Evolutionary conservation across 2,113 vertebrate species (phyloP), one percentile per base, ranked within the genome.

Genomic region (Nycticebus coucang): DNA sequence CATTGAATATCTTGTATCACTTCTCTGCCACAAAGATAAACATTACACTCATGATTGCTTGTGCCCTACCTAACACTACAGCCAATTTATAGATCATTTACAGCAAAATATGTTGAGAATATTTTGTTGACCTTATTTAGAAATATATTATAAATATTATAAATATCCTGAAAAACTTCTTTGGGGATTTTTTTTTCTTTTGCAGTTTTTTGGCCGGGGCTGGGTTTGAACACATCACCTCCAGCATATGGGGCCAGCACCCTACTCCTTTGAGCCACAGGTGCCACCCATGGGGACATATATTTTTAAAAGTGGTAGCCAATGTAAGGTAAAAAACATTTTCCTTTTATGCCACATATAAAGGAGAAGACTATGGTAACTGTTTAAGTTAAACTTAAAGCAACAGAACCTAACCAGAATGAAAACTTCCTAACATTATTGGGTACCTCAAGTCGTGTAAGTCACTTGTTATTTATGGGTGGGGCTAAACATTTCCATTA

Each of bases 41-140:
- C 74, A 66, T 74, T 50, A 74, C 7, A 89, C 18, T n/a, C 0
- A 5, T 78, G 57, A 88, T 78, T 2, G 2, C 19, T 64, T 72
- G 14, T 79, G 26, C 4, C 26, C 24, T 80, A 22, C 24, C 80
- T 89, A 84, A 14, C 35, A 59, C 62, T 62, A 80, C 7, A 74
- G 72, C 35, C 7, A 87, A 33, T 14, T 53, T 84, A 53, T 10
- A 88, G 41, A 72, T 45, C 26, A 45, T 75, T 66, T 78, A 28
- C n/a, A 24, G 45, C 22, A 57, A 77, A 87, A 87, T 37, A 5
- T 72, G 82, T 69, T 8, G 41, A 57, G 3, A 45, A 21, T 69
- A 78, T 87, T 68, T 94, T 82, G 4, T 87, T 55, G 68, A 19
- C 19, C 50, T 93, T 77, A 95, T 59, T 75, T 82, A 41, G 82